Conservation (phyloP, 2,797 vertebrate genomes). For the Sphaeramia orbicularis region DNA sequence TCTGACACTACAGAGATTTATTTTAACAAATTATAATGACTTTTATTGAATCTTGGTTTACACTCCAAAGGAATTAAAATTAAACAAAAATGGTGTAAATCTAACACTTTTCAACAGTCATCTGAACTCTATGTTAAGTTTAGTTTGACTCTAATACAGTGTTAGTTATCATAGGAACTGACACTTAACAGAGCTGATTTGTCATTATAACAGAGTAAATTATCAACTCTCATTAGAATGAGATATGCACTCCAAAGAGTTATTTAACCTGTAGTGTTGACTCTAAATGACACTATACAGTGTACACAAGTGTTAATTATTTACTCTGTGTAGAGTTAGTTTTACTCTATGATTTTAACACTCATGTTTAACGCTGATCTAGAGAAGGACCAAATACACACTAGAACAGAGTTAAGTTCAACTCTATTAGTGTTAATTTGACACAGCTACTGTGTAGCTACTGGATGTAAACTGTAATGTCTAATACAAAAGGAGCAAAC, state of each 20-base stretch:
- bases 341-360: conserved; percentile 27
- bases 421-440: conserved; percentile 22
- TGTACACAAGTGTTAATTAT: conserved; percentile 23
- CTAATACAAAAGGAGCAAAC: too few species aligned
- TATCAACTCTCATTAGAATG: conserved; percentile 11
- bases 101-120: too few species aligned
- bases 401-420: conserved; percentile 20
- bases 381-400: conserved; percentile 30
- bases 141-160: neutral
- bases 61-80: too few species aligned
- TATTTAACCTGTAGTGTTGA: conserved; percentile 34
- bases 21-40: too few species aligned
- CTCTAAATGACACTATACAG: conserved; percentile 7
- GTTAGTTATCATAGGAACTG: neutral
- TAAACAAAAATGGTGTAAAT: too few species aligned
- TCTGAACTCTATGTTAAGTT: conserved; percentile 6
- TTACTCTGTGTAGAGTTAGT: conserved; percentile 29
- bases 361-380: conserved; percentile 29
- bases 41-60: too few species aligned
- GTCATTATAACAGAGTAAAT: conserved; percentile 23
- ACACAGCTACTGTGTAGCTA: neutral
- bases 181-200: conserved; percentile 6
- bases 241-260: conserved; percentile 24
- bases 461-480: too few species aligned
- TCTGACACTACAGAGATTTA: too few species aligned